Conservation (phyloP, 1,140 invertebrate genomes). For the Drosophila kohkoa region DNA sequence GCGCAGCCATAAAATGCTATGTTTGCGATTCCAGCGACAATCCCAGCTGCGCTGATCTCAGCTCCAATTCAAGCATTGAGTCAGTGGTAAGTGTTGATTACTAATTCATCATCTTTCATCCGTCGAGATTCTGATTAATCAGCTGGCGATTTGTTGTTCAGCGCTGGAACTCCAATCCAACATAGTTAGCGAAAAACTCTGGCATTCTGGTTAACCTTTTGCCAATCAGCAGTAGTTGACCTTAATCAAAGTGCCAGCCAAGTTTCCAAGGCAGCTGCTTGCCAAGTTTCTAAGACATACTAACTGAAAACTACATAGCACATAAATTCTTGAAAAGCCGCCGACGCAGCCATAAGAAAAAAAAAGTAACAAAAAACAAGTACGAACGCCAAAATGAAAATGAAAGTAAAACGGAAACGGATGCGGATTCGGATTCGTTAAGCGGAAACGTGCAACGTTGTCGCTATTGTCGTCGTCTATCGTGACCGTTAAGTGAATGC, state of each 20-base stretch:
- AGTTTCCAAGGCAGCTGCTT: slow-evolving; percentile 3
- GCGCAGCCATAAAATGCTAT: slow-evolving; percentile 89
- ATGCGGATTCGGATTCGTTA: slow-evolving; percentile 61
- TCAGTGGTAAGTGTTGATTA: slow-evolving; percentile 69
- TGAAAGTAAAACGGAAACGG: slow-evolving; percentile 32
- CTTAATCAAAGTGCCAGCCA: slow-evolving; percentile 56
- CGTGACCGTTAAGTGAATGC: slow-evolving; percentile 56
- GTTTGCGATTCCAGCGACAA: slow-evolving; percentile 93
- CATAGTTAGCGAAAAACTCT: background rate
- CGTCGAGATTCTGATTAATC: background rate
- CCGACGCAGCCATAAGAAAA: background rate
- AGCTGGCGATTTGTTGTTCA: background rate
- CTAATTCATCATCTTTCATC: background rate
- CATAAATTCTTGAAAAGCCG: slow-evolving; percentile 52
- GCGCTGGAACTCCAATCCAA: background rate
- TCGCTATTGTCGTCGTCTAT: slow-evolving; percentile 42
- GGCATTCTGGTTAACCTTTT: slow-evolving; percentile 52
- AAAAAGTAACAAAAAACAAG: background rate
- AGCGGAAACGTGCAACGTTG: slow-evolving; percentile 71
- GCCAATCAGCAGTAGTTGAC: slow-evolving; percentile 47
- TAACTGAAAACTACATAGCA: slow-evolving; percentile 50
- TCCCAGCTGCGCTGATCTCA: slow-evolving; percentile 87
- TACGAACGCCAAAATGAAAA: background rate
- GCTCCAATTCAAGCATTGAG: slow-evolving; percentile 70
- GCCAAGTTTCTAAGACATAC: slow-evolving; percentile 7